Evolutionary conservation across 2,797 vertebrate genomes (phyloP).

Genomic region (Carcharodon carcharias): DNA sequence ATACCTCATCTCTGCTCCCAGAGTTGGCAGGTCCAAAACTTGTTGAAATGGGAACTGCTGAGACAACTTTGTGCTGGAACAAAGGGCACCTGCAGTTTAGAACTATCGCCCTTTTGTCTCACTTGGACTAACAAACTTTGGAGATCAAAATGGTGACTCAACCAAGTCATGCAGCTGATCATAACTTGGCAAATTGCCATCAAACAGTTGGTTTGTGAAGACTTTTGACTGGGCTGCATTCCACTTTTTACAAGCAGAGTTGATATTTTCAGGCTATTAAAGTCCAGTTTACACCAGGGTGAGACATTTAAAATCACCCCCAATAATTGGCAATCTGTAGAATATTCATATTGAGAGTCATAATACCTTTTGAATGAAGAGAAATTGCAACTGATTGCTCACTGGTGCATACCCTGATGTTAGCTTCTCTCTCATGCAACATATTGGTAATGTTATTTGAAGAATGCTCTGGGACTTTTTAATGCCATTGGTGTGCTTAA

Average conservation of each 20-base stretch:
- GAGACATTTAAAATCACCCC: neutral
- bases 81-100: neutral
- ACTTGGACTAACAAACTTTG: neutral
- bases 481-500: neutral
- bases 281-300: neutral
- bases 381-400: neutral
- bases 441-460: neutral
- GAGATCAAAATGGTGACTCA: neutral
- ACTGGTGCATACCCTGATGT: neutral
- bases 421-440: neutral
- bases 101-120: neutral
- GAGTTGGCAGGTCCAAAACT: neutral
- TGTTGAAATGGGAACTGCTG: neutral
- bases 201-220: neutral
- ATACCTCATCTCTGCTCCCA: neutral
- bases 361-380: neutral
- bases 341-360: neutral
- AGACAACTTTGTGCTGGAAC: neutral
- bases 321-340: neutral
- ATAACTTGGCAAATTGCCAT: neutral
- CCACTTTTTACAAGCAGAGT: neutral
- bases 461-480: neutral
- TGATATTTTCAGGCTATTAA: neutral
- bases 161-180: neutral
- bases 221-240: neutral